These are phyloP conservation scores for Hypothenemus hampei DNA, from an alignment of 1,140 invertebrate species.

Conservation along the genomic window DNA sequence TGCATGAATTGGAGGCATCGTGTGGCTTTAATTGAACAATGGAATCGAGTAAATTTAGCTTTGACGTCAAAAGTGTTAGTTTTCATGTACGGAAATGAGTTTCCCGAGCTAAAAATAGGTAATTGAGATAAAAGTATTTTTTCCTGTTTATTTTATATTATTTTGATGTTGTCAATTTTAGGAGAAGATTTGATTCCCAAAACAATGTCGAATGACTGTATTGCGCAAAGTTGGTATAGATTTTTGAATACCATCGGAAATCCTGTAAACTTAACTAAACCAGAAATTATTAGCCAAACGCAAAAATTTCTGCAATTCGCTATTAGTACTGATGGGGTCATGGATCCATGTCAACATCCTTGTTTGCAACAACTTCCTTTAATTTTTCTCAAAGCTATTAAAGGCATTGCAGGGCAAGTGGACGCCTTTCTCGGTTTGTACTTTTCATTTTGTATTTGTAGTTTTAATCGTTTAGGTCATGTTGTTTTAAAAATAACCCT, in stretches of 20 bases:
- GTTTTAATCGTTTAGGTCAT: neutral
- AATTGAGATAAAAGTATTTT: conserved; percentile 44
- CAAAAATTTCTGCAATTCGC: conserved; percentile 60
- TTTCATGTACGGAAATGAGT: conserved; percentile 85
- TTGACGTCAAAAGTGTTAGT: conserved; percentile 78
- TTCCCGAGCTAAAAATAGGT: conserved; percentile 82
- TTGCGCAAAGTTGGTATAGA: conserved; percentile 92
- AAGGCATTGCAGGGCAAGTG: conserved; percentile 86
- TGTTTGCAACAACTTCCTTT: conserved; percentile 80
- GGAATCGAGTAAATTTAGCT: conserved; percentile 88
- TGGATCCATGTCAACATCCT: conserved; percentile 88
- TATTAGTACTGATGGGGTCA: conserved; percentile 52
- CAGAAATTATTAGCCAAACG: conserved; percentile 66
- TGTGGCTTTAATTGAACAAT: conserved; percentile 86
- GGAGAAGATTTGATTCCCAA: conserved; percentile 78
- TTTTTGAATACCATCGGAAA: conserved; percentile 90
- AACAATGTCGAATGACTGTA: conserved; percentile 81
- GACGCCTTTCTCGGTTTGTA: conserved; percentile 90
- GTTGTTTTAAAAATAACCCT: neutral
- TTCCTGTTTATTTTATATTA: conserved; percentile 3
- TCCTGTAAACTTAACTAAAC: conserved; percentile 86
- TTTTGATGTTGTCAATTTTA: conserved; percentile 42
- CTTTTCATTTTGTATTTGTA: neutral
- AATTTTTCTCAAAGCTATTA: conserved; percentile 92
- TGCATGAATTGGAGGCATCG: conserved; percentile 91